A percentile compares a stretch with the other conserved stretches of the same genome.
Conservation (phyloP, 2,888 invertebrate genomes). For the Frankliniella fusca region DNA sequence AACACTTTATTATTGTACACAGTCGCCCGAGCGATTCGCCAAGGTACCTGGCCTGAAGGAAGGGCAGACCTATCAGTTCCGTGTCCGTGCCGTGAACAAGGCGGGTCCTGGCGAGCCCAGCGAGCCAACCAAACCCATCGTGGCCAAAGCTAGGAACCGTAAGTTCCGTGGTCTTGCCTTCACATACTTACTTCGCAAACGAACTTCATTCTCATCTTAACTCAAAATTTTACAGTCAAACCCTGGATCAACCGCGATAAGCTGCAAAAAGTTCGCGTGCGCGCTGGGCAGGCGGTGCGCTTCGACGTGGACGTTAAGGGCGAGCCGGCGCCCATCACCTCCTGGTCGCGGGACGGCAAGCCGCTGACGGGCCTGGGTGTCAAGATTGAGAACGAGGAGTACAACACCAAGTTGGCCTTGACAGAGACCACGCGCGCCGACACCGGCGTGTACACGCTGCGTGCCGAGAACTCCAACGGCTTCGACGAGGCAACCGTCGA, state of each 20-base stretch:
- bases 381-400: slow-evolving; percentile 85
- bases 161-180: slow-evolving; percentile 48
- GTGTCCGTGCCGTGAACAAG: slow-evolving; percentile 91
- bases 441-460: slow-evolving; percentile 85
- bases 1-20: slow-evolving; percentile 39
- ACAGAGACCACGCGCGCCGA: slow-evolving; percentile 77
- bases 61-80: slow-evolving; percentile 90
- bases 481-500: slow-evolving; percentile 92
- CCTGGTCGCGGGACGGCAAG: slow-evolving; percentile 69
- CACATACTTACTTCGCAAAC: too few species aligned
- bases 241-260: slow-evolving; percentile 94
- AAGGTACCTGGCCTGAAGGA: slow-evolving; percentile 80
- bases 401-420: slow-evolving; percentile 80
- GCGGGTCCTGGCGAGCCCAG: slow-evolving; percentile 90
- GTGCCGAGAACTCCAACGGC: slow-evolving; percentile 89
- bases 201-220: not conserved
- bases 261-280: slow-evolving; percentile 78
- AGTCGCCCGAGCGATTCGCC: slow-evolving; percentile 75
- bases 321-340: slow-evolving; percentile 90
- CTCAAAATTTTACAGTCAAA: slow-evolving; percentile 63
- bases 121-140: slow-evolving; percentile 79
- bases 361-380: slow-evolving; percentile 63
- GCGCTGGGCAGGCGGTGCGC: slow-evolving; percentile 84
- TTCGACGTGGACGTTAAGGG: slow-evolving; percentile 93
- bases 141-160: slow-evolving; percentile 83